These are phyloP conservation scores for Belonocnema kinseyi DNA, from an alignment of 1,140 invertebrate genomes.

Conservation along the genomic window DNA sequence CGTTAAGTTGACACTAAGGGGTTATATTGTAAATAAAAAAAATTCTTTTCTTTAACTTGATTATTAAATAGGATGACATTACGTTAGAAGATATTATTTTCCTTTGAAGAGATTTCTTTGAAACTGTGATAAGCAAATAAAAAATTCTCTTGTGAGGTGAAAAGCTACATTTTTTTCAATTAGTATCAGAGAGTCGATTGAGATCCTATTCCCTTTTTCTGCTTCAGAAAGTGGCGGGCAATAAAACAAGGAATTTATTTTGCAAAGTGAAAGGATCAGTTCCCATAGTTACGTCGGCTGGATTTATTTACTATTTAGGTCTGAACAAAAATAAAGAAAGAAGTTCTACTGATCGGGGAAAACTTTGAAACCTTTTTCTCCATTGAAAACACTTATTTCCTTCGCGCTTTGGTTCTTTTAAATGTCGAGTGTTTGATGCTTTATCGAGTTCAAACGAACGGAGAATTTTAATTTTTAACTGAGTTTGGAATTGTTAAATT, in stretches of 20 bases:
- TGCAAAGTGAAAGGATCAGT: neutral
- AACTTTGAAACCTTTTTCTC: neutral
- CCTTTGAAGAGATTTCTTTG: too few relatives aligned
- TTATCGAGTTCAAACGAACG: neutral
- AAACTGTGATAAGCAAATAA: too few relatives aligned
- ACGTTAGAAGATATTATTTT: too few relatives aligned
- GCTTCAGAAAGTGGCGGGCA: neutral
- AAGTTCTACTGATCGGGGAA: neutral
- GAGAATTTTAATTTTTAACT: neutral
- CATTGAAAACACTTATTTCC: conserved; percentile 1
- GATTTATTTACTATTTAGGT: neutral
- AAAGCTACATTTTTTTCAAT: too few relatives aligned
- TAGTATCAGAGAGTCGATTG: neutral
- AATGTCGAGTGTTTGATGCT: neutral
- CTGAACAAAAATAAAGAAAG: conserved; percentile 8
- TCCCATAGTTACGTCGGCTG: neutral
- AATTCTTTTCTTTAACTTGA: too few relatives aligned
- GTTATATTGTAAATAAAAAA: too few relatives aligned
- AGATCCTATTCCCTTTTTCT: neutral
- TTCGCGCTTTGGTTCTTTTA: neutral
- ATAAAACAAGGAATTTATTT: neutral
- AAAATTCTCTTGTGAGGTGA: too few relatives aligned
- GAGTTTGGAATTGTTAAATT: too few relatives aligned
- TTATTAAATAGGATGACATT: too few relatives aligned
- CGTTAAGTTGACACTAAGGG: too few relatives aligned